Evolutionary conservation across 2,888 invertebrate species (phyloP).

Genomic region (Ceriagrion tenellum): DNA sequence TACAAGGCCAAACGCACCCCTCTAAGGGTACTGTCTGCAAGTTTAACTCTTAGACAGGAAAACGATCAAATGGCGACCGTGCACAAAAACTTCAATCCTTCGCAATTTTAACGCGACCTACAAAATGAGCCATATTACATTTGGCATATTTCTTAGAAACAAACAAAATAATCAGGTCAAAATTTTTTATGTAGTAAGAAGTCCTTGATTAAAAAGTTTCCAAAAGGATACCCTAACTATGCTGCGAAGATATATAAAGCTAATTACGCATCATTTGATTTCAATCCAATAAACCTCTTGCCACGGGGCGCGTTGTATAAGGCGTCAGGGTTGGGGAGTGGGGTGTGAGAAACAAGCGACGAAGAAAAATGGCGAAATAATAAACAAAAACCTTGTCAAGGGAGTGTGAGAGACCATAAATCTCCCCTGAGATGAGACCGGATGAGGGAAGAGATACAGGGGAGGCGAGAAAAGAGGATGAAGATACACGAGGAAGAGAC

Average conservation of each 20-base stretch:
- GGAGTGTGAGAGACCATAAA: background rate
- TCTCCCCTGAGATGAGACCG: background rate
- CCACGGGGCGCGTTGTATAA: background rate
- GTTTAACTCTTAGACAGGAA: no score
- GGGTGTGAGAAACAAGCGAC: background rate
- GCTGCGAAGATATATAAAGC: background rate
- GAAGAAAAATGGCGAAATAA: constrained; percentile 18
- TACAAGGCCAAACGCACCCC: no score
- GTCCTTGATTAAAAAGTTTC: no score
- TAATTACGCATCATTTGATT: constrained; percentile 18
- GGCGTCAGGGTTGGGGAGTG: no score
- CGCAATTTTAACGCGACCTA: no score
- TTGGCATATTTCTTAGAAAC: no score
- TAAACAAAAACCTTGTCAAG: constrained; percentile 8
- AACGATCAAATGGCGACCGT: no score
- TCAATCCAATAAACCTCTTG: background rate
- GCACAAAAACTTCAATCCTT: no score
- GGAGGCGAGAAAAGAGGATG: background rate
- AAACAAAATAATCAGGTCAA: no score
- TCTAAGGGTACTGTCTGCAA: no score
- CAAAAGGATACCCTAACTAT: background rate
- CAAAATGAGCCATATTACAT: no score
- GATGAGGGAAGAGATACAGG: background rate
- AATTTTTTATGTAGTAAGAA: no score
- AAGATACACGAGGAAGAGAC: background rate